Percentiles rank a stretch among this genome's conserved stretches.
Conservation (phyloP, 2,797 vertebrate genomes). For the Phoxinus dragarum region DNA sequence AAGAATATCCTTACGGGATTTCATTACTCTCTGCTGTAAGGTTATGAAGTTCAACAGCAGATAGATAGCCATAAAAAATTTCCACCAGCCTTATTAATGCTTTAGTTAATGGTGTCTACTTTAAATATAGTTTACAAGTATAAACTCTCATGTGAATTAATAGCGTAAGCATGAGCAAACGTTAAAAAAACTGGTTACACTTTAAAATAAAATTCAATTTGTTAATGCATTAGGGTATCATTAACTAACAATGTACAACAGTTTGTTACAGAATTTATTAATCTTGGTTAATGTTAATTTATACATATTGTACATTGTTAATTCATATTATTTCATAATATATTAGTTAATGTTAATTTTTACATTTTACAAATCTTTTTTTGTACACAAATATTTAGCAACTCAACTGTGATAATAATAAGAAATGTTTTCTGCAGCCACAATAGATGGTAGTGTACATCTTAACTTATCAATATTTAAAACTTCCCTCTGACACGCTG, state of each 20-base stretch:
- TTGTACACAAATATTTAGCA: too few relatives aligned
- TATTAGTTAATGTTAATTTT: neutral
- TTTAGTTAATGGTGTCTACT: neutral
- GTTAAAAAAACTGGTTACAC: neutral
- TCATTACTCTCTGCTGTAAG: neutral
- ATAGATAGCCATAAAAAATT: neutral
- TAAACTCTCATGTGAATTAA: neutral
- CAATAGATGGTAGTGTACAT: neutral
- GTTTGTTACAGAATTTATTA: neutral
- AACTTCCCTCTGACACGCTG: neutral
- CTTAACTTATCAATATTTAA: neutral
- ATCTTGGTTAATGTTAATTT: neutral
- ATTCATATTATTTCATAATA: neutral
- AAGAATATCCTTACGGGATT: conserved; percentile 30
- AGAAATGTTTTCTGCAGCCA: too few relatives aligned
- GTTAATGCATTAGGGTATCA: neutral
- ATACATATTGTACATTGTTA: neutral
- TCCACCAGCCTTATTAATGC: neutral
- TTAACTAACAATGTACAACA: neutral
- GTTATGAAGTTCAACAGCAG: conserved; percentile 10
- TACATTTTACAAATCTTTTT: neutral
- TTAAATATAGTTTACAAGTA: neutral
- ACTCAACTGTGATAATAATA: too few relatives aligned
- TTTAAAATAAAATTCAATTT: neutral
- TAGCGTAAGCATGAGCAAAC: neutral